Evolutionary conservation across 1,140 invertebrate species (phyloP).

Genomic region (Drosophila elegans): DNA sequence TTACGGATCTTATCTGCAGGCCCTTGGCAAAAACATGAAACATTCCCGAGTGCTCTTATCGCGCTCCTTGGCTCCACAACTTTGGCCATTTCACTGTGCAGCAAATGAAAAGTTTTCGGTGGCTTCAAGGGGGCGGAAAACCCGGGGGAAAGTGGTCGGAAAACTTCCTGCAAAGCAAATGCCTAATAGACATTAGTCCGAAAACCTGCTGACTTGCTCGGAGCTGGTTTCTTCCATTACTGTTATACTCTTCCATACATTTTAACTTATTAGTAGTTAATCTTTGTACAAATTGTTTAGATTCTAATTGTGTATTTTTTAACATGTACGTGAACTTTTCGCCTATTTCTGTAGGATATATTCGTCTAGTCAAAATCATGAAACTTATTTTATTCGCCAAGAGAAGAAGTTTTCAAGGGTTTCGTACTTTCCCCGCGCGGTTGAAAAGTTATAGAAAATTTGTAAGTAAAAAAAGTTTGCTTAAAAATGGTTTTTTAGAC

Average conservation of each 20-base stretch:
- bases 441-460: too few species aligned
- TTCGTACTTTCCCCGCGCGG: too few species aligned
- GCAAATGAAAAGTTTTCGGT: constrained; percentile 23
- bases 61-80: constrained; percentile 44
- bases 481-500: too few species aligned
- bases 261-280: not conserved
- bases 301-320: too few species aligned
- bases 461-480: too few species aligned
- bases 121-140: not conserved
- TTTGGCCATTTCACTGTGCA: constrained; percentile 46
- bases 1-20: constrained; percentile 51
- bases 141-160: constrained; percentile 6
- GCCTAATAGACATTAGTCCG: constrained; percentile 53
- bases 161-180: constrained; percentile 39
- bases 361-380: too few species aligned
- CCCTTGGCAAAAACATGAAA: constrained; percentile 53
- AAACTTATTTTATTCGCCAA: too few species aligned
- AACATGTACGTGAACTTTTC: too few species aligned
- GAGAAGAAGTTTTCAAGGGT: too few species aligned
- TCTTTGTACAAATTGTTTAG: too few species aligned
- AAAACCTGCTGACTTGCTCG: constrained; percentile 36
- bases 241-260: constrained; percentile 3
- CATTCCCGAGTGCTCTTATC: constrained; percentile 57
- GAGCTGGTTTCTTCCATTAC: not conserved
- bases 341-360: too few species aligned